Evolutionary conservation across 2,113 vertebrate species (phyloP), one percentile per base, ranked within the genome.

Genomic region (Labeo catla): DNA sequence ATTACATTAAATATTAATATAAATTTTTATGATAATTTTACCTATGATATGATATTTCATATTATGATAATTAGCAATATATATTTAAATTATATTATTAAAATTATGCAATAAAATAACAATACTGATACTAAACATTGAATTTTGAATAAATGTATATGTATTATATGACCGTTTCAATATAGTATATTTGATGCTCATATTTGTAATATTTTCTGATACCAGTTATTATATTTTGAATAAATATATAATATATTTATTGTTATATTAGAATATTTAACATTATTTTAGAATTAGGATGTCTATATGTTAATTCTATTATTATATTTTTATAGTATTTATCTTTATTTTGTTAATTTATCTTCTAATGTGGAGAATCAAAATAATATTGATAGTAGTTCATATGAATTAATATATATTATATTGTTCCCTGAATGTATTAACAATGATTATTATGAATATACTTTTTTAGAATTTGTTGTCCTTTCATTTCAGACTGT

Each of bases 401-500:
- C 13, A 13, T 39, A 9, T 70, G 10, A 76, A 52, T 50, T 28
- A 76, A 76, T 49, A 7, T 28, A 28, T 13, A 8, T 28, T 50
- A 50, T 12, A 13, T 13, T 23, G 21, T 28, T 9, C 8, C 8
- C 6, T 50, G 66, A 39, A 70, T 7, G 19, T 0, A 39, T 70
- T 70, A 39, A 70, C 15, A 61, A n/a, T 61, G 21, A 61, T 61
- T n/a, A n/a, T 9, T 36, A 36, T 23, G 9, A 47, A 47, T 74
- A 74, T n/a, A n/a, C 19, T 28, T 70, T 28, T 70, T 39, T 11
- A 9, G 15, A 13, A 70, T 72, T 8, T 19, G 49, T 45, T 23
- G 63, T 54, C 8, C 52, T 59, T 63, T 79, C 5, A 45, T 66
- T 66, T 81, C 79, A 81, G 61, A 16, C 65, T n/a, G 23, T 54